Evolutionary conservation across 2,888 invertebrate species (phyloP).

Genomic region (Caenorhabditis afra): DNA sequence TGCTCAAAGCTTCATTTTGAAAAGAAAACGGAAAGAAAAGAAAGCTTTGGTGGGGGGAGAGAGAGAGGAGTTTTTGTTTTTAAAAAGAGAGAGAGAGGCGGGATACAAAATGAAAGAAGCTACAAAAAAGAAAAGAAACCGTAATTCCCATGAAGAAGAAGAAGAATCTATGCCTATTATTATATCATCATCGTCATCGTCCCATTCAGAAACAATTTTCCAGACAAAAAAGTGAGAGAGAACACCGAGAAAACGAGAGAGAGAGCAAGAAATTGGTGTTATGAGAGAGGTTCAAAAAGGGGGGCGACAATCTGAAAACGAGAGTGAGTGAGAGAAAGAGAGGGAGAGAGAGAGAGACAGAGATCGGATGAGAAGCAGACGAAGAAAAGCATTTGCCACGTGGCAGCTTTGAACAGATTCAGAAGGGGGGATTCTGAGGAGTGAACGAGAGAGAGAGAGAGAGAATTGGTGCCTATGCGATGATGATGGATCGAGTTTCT

Average conservation of each 20-base stretch:
- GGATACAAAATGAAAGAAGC: neutral
- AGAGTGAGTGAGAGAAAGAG: conserved; percentile 16
- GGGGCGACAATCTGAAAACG: no score
- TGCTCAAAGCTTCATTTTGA: conserved; percentile 41
- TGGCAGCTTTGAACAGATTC: conserved; percentile 50
- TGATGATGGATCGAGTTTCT: neutral
- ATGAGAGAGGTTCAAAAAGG: conserved; percentile 5
- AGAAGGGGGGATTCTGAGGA: conserved; percentile 20
- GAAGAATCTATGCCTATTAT: conserved; percentile 15
- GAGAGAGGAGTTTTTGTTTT: conserved; percentile 10
- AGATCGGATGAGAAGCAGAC: conserved; percentile 38
- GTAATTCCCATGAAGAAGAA: conserved; percentile 41
- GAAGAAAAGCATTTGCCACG: conserved; percentile 52
- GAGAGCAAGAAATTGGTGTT: conserved; percentile 13
- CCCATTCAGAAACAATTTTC: conserved; percentile 3
- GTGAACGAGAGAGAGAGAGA: conserved; percentile 17
- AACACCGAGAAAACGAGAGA: conserved; percentile 34
- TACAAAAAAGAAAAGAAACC: conserved; percentile 25
- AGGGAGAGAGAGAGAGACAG: conserved; percentile 6
- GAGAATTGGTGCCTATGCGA: conserved; percentile 17
- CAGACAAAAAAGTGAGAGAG: no score
- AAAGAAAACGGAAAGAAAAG: conserved; percentile 20
- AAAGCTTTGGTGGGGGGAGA: conserved; percentile 45
- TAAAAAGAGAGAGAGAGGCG: neutral
- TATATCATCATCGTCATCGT: conserved; percentile 17